Conservation (phyloP, 2,113 vertebrate species). For the Leptobrachium ailaonicum region DNA sequence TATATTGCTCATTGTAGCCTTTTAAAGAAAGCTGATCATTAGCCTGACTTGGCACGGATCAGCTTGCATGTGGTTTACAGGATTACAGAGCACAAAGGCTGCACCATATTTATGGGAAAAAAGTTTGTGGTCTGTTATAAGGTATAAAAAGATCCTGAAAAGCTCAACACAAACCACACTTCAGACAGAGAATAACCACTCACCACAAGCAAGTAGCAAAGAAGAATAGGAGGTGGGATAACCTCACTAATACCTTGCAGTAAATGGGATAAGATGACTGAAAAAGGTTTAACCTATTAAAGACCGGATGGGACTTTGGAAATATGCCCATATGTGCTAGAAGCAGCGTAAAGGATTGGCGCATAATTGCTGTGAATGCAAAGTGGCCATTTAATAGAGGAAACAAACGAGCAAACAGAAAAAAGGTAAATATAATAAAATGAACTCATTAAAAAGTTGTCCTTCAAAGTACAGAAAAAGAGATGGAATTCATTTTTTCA, state of each 20-base stretch:
- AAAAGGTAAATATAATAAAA: too few relatives aligned
- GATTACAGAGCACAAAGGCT: constrained; percentile 1
- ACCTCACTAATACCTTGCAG: constrained; percentile 27
- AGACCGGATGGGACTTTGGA: constrained; percentile 22
- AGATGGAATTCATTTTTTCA: too few relatives aligned
- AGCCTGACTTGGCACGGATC: constrained; percentile 3
- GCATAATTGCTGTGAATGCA: neutral
- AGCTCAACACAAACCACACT: constrained; percentile 35
- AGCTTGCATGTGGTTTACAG: neutral
- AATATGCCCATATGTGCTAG: neutral
- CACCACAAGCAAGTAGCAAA: constrained; percentile 29
- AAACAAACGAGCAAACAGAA: neutral
- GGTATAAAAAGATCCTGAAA: constrained; percentile 36
- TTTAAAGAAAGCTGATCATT: neutral
- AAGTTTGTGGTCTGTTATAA: constrained; percentile 35
- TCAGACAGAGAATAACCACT: constrained; percentile 37
- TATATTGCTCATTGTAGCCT: neutral
- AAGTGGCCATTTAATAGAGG: neutral
- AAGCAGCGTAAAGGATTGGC: too few relatives aligned
- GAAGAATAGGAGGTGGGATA: constrained; percentile 24
- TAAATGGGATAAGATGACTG: constrained; percentile 26
- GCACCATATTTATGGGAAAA: constrained; percentile 39
- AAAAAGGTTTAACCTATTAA: constrained; percentile 40
- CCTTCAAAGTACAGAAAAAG: too few relatives aligned
- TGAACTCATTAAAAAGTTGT: too few relatives aligned